Base-by-base conservation (phyloP, 1,140 invertebrate species). In the Panonychus citri region DNA sequence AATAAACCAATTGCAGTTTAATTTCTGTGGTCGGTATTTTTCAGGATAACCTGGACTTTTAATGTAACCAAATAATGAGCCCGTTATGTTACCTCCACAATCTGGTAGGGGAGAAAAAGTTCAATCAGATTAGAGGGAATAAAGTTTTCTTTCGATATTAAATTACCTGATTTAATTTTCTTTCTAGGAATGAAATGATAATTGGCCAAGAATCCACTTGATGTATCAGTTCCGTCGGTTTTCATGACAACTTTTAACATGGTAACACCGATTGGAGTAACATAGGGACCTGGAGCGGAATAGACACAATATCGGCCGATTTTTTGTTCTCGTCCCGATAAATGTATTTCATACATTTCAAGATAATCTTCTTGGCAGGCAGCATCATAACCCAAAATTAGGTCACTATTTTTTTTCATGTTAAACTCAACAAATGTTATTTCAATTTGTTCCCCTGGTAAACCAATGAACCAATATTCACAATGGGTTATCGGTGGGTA, bases 401-500 rank as follows among this genome's bases (percentile, higher is more conserved):
- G 28, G 51, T 52, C 55, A 4, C 34, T 60, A 19, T 24, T 53
- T 10, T 52, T 42, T 27, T 59, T 75, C 12, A 91, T 79, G 72
- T 87, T 86, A 68, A 94, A 93, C 65, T 86, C 81, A 69, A 90
- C 86, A 66, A 94, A 93, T 37, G 89, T 82, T 55, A 94, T 75
- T 52, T 81, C 83, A 48, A 91, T 83, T 71, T 91, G 87, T 69
- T 93, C 86, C 66, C 86, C 83, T 30, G 81, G 79, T 57, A 79
- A 80, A 51, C 82, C 80, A 42, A 64, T 57, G 69, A 95, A 89
- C 62, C 81, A 76, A 72, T 90, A 96, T 46, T 82, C 85, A 74
- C 91, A 96, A 72, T 85, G 85, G 28, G 82, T 87, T 65, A 82
- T 81, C 63, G 83, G 85, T 51, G 88, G 88, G 75, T 95, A 95